Evolutionary conservation across 2,113 vertebrate genomes (phyloP).

Genomic region (Synchiropus splendidus): DNA sequence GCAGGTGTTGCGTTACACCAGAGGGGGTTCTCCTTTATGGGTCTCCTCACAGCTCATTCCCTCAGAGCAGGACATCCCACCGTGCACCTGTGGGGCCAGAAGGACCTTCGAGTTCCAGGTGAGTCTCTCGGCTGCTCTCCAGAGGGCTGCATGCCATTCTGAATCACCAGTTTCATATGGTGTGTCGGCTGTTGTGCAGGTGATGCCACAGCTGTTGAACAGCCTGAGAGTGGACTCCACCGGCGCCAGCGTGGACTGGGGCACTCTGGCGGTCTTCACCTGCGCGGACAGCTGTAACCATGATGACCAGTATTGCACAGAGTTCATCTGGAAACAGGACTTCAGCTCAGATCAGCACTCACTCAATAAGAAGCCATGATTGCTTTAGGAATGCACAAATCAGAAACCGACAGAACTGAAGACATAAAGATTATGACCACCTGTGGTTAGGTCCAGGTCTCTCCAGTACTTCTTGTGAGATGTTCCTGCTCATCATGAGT

Average conservation of each 20-base stretch:
- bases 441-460: no score
- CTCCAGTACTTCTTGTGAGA: no score
- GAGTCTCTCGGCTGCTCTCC: background rate
- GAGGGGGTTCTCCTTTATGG: conserved; percentile 78
- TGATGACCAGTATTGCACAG: conserved; percentile 66
- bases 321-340: conserved; percentile 95
- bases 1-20: conserved; percentile 87
- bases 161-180: background rate
- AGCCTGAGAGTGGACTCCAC: conserved; percentile 77
- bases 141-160: background rate
- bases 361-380: conserved; percentile 7
- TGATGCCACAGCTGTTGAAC: conserved; percentile 95
- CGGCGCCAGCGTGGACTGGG: conserved; percentile 89
- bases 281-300: conserved; percentile 77
- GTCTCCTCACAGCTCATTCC: conserved; percentile 80
- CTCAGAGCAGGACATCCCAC: conserved; percentile 73
- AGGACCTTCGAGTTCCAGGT: conserved; percentile 95
- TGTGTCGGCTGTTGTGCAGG: conserved; percentile 53
- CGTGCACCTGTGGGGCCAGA: conserved; percentile 81
- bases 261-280: conserved; percentile 76
- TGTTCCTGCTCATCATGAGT: no score
- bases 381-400: no score
- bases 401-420: no score
- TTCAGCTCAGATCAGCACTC: conserved; percentile 46
- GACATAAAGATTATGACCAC: background rate